phyloP scores from a whole-genome alignment of 2,113 vertebrate species.

The Dendropsophus ebraccatus region DNA sequence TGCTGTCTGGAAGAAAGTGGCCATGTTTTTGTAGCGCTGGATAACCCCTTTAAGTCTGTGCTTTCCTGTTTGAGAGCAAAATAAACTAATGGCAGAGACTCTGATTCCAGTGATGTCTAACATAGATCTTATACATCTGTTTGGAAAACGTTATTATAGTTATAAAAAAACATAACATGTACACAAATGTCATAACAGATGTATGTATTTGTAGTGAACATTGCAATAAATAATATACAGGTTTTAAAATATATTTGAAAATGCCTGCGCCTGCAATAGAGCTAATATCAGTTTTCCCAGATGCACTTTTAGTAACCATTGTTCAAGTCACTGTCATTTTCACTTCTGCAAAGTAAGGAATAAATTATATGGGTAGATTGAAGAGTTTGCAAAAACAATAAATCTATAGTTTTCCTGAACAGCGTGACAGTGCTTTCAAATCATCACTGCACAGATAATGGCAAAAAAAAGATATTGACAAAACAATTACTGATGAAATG shows the following conservation, averaged over 20 bases:
- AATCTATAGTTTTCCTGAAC: slow-evolving; percentile 57
- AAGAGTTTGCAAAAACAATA: slow-evolving; percentile 53
- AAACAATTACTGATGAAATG: slow-evolving; percentile 57
- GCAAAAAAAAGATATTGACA: slow-evolving; percentile 57
- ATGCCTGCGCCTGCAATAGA: not conserved
- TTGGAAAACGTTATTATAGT: no score
- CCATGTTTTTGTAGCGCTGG: no score
- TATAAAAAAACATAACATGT: no score
- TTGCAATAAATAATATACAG: not conserved
- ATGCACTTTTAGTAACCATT: slow-evolving; percentile 17
- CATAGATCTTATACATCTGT: no score
- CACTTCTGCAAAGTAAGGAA: slow-evolving; percentile 48
- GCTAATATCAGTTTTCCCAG: slow-evolving; percentile 5
- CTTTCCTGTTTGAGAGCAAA: no score
- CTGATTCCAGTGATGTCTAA: no score
- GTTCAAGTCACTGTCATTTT: slow-evolving; percentile 28
- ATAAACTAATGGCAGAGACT: no score
- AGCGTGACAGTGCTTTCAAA: slow-evolving; percentile 55
- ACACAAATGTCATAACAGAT: not conserved
- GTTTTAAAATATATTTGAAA: not conserved
- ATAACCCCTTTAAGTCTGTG: no score
- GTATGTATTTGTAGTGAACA: not conserved
- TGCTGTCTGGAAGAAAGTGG: no score
- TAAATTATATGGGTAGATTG: slow-evolving; percentile 53
- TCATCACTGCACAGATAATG: slow-evolving; percentile 58